phyloP scores from a whole-genome alignment of 2,888 invertebrate genomes.

The Diloba caeruleocephala region DNA sequence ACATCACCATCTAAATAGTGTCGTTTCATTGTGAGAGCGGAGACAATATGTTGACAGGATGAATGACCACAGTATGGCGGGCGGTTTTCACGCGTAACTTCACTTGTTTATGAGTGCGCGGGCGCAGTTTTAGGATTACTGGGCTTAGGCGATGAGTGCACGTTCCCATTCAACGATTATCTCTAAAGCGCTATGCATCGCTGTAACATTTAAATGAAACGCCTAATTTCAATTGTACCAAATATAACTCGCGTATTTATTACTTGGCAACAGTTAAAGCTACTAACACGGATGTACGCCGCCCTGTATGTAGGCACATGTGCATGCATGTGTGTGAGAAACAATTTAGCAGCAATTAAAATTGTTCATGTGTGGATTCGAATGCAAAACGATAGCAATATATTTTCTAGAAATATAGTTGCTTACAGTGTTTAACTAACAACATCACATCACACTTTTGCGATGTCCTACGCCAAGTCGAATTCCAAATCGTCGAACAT shows the following conservation, averaged over 20 bases:
- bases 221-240: constrained; percentile 88
- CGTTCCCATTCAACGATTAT: constrained; percentile 84
- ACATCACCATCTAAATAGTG: constrained; percentile 84
- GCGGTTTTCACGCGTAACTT: constrained; percentile 83
- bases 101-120: constrained; percentile 83
- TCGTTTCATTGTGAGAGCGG: constrained; percentile 81
- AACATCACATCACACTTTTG: background rate
- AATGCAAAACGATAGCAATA: constrained; percentile 64
- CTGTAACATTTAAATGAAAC: constrained; percentile 77
- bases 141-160: constrained; percentile 84
- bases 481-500: too few relatives aligned
- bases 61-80: constrained; percentile 85
- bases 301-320: too few relatives aligned
- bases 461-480: too few relatives aligned
- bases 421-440: constrained; percentile 38
- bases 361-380: constrained; percentile 70
- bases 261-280: constrained; percentile 82
- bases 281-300: constrained; percentile 54
- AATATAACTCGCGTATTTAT: constrained; percentile 86
- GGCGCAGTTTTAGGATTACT: constrained; percentile 84
- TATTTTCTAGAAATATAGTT: constrained; percentile 44
- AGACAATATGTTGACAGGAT: constrained; percentile 88
- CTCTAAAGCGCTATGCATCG: constrained; percentile 77
- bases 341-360: constrained; percentile 85
- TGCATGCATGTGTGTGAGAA: constrained; percentile 67